phyloP scores from a whole-genome alignment of 2,797 vertebrate genomes.

The Melanotaenia nigrans region DNA sequence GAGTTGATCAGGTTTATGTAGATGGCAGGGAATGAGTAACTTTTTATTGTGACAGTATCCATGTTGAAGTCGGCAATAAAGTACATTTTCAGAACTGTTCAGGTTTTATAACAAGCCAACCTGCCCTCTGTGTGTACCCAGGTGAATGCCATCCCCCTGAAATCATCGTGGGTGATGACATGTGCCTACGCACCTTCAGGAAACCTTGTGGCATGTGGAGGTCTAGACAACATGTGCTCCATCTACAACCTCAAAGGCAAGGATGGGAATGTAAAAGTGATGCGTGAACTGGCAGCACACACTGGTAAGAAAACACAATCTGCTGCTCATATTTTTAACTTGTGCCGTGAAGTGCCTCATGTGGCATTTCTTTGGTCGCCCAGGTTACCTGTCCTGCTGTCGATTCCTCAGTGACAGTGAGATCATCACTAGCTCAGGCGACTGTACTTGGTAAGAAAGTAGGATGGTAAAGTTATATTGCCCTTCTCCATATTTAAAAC shows the following conservation, averaged over 20 bases:
- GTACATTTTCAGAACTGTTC: not conserved
- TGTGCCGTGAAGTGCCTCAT: not conserved
- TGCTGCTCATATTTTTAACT: not conserved
- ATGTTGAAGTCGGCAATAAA: not conserved
- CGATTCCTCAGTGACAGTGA: conserved; percentile 93
- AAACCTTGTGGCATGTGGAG: conserved; percentile 96
- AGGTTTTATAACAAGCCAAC: not conserved
- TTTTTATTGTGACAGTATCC: not conserved
- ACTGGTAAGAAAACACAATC: conserved; percentile 81
- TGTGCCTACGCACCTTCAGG: conserved; percentile 97
- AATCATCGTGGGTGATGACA: conserved; percentile 99
- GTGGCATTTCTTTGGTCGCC: conserved; percentile 19
- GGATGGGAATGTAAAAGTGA: conserved; percentile 95
- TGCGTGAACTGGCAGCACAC: conserved; percentile 94
- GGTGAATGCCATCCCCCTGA: conserved; percentile 96
- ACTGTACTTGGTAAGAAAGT: conserved; percentile 91
- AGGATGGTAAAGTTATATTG: not conserved
- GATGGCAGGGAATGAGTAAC: not conserved
- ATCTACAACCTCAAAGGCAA: conserved; percentile 97
- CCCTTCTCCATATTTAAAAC: not conserved
- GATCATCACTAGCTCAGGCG: conserved; percentile 97
- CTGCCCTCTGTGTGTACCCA: conserved; percentile 54
- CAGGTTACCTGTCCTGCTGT: conserved; percentile 97
- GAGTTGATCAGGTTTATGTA: not conserved
- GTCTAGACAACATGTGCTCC: conserved; percentile 99